These are phyloP conservation scores for Halcyon malimbica DNA, from an alignment of 2,113 vertebrate genomes.

Conservation along the genomic window DNA sequence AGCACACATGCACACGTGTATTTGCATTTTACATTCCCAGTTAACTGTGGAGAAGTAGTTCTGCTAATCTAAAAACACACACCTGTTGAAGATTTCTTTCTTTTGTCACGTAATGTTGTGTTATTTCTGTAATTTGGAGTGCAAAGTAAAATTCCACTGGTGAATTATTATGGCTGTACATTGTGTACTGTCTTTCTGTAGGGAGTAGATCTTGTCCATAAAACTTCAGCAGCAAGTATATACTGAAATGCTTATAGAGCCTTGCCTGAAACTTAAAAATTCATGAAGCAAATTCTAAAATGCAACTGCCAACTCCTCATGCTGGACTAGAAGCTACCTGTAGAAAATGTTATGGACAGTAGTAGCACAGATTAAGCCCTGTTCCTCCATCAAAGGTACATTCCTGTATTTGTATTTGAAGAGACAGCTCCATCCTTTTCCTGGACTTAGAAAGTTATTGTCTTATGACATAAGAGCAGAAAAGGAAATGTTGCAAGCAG, in stretches of 20 bases:
- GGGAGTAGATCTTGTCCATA: neutral
- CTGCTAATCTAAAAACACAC: neutral
- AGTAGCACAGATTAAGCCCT: neutral
- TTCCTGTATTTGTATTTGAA: neutral
- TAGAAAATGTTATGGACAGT: neutral
- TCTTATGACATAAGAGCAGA: neutral
- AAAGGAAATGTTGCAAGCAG: neutral
- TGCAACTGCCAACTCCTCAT: neutral
- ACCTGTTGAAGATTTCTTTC: neutral
- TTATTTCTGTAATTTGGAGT: neutral
- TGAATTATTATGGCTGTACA: neutral
- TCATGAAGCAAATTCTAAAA: neutral
- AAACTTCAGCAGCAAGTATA: neutral
- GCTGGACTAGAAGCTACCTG: neutral
- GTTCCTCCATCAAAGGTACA: neutral
- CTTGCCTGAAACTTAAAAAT: neutral
- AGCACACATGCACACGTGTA: neutral
- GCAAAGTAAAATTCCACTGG: neutral
- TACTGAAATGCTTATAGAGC: neutral
- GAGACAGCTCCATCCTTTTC: neutral
- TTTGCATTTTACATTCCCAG: neutral
- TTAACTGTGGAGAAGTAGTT: neutral
- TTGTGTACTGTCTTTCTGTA: neutral
- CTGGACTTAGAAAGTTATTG: neutral
- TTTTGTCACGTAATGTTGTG: neutral